Base-by-base conservation (phyloP, 2,797 vertebrate species). In the Agapornis canus region DNA sequence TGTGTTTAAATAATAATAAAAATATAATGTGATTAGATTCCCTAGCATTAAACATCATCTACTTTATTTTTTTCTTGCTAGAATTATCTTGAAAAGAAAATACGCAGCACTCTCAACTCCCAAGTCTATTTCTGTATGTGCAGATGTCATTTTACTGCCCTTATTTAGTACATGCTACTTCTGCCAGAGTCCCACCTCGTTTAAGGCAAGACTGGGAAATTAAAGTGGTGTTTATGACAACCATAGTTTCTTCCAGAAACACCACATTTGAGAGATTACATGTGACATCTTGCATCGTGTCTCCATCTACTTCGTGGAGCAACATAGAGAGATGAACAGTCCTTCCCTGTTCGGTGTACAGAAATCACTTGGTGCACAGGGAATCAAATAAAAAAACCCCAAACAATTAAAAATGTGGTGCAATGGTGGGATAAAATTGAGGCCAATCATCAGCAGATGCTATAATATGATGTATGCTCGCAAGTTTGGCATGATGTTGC, bases 1-100 rank as follows among this genome's bases (percentile, higher is more conserved):
- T 57, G 19, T 45, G 21, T 65, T 95, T 79, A 88, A 95, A 86
- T 90, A 95, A 81, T 61, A 78, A 90, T 87, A 61, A 70, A 82
- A 89, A 86, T 73, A 6, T 17, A 61, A 39, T 66, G 21, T 56
- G 29, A 59, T 79, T 90, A 86, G 31, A 80, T 78, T 84, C 8
- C 37, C 3, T 21, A 79, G 14, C 35, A 83, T 76, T 86, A 83
- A 81, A 60, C 22, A 1, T 69, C 49, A 52, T 69, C 23, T 66
- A 9, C 2, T 8, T 65, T 69, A 72, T 68, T 88, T 82, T 17
- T 51, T 45, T 71, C 54, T 79, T 26, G 31, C 5, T 73, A 42
- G 27, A 84, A 79, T 79, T 76, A 45, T 63, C 39, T 79, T 69
- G 29, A 65, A 69, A 89, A 78, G 31, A 72, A 66, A 90, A 61